Conservation (phyloP, 2,113 vertebrate species). For the Uropsilus gracilis region DNA sequence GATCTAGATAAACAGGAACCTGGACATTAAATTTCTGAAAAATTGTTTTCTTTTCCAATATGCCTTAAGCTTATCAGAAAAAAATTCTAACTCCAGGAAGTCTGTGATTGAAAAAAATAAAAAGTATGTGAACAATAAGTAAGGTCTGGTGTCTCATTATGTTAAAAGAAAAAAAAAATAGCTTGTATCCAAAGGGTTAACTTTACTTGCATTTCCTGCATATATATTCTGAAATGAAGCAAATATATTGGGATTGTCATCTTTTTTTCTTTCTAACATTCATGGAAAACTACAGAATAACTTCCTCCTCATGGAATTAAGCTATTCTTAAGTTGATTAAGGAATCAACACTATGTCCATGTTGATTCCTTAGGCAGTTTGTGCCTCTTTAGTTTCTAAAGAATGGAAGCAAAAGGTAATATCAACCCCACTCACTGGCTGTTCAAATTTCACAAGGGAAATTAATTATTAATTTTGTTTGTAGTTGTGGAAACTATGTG, state of each 20-base stretch:
- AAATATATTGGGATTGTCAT: not conserved
- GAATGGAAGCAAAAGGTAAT: not conserved
- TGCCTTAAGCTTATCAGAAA: not conserved
- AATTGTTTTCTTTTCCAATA: slow-evolving; percentile 19
- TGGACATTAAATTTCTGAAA: slow-evolving; percentile 9
- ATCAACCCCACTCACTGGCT: not conserved
- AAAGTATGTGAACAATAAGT: slow-evolving; percentile 23
- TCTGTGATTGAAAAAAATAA: slow-evolving; percentile 29
- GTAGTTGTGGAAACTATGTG: not conserved
- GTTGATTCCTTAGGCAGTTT: not conserved
- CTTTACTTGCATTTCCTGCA: not conserved
- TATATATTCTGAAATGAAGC: slow-evolving; percentile 18
- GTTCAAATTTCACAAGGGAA: slow-evolving; percentile 23
- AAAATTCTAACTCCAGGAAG: not conserved
- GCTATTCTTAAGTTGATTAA: not conserved
- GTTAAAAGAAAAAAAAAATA: not conserved
- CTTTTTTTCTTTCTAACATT: not conserved
- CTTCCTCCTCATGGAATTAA: not conserved
- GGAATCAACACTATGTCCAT: no score
- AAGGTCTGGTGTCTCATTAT: not conserved
- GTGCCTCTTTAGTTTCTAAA: slow-evolving; percentile 35
- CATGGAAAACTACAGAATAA: not conserved
- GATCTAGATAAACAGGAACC: slow-evolving; percentile 9
- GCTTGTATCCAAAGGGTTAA: not conserved
- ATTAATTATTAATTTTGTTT: slow-evolving; percentile 18